A percentile compares a stretch with the other conserved stretches of the same genome.
phyloP scores from a whole-genome alignment of 2,888 invertebrate species.

The Agrypnus murinus region DNA sequence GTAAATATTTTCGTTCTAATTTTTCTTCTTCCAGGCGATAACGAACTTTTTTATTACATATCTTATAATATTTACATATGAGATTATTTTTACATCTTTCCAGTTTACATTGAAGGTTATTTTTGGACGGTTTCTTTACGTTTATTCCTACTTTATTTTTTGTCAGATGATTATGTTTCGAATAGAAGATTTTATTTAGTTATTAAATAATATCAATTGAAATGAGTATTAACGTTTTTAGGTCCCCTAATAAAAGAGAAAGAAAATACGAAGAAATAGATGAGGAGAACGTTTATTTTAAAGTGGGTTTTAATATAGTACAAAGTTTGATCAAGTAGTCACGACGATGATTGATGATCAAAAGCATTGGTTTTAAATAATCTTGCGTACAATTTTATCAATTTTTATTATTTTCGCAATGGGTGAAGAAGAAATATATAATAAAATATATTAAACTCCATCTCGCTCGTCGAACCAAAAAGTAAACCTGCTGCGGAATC shows the following conservation, averaged over 20 bases:
- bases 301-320: conserved; percentile 37
- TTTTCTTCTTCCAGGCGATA: too few relatives aligned
- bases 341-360: conserved; percentile 54
- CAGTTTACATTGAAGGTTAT: too few relatives aligned
- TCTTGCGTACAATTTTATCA: conserved; percentile 37
- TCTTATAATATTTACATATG: too few relatives aligned
- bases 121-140: too few relatives aligned
- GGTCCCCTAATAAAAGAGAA: not conserved
- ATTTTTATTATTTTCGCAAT: conserved; percentile 42
- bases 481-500: conserved; percentile 6
- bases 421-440: conserved; percentile 22
- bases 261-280: conserved; percentile 3
- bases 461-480: conserved; percentile 18
- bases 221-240: not conserved
- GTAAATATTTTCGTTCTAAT: too few relatives aligned
- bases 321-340: conserved; percentile 56
- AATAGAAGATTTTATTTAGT: too few relatives aligned
- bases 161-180: too few relatives aligned
- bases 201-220: too few relatives aligned
- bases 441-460: conserved; percentile 21
- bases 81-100: too few relatives aligned
- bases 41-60: too few relatives aligned
- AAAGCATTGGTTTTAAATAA: conserved; percentile 38
- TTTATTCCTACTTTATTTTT: too few relatives aligned
- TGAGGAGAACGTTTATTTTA: conserved; percentile 33